Conservation (phyloP, 35 echinoderm and acorn worm species). For the Strongylocentrotus purpuratus region DNA sequence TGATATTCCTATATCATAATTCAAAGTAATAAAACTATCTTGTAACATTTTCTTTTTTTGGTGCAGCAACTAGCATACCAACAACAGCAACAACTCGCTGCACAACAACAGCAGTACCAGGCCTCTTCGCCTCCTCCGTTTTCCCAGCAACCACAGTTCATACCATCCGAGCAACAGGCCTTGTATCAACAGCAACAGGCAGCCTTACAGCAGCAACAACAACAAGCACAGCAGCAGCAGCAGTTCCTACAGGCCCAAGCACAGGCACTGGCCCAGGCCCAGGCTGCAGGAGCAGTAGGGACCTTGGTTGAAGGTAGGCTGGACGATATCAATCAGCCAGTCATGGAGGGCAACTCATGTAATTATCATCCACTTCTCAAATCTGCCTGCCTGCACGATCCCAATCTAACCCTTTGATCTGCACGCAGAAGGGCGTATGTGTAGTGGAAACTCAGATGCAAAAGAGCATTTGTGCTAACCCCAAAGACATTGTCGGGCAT, state of each 20-base stretch:
- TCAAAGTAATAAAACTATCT: neutral
- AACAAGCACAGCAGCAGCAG: slow-evolving; percentile 65
- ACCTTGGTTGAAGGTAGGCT: slow-evolving; percentile 45
- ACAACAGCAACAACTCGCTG: slow-evolving; percentile 53
- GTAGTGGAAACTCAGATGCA: too few relatives aligned
- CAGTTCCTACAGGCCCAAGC: slow-evolving; percentile 53
- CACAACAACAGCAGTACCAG: slow-evolving; percentile 60
- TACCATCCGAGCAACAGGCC: slow-evolving; percentile 38
- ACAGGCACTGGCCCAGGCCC: slow-evolving; percentile 23
- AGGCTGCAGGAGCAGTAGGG: neutral
- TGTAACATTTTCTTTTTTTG: neutral
- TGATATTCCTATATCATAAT: too few relatives aligned
- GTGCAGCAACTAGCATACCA: slow-evolving; percentile 62
- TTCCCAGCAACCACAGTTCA: slow-evolving; percentile 36
- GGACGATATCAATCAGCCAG: neutral
- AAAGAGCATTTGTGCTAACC: too few relatives aligned
- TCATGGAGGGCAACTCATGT: neutral
- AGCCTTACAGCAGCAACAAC: slow-evolving; percentile 60
- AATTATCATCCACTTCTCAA: neutral
- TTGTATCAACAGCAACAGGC: slow-evolving; percentile 64
- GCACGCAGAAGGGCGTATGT: neutral
- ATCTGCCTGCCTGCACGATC: neutral
- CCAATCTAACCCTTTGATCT: neutral
- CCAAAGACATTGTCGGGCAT: too few relatives aligned
- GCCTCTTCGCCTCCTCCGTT: neutral